A percentile compares a stretch with the other conserved stretches of the same genome.
Conservation (phyloP, 2,888 invertebrate species). For the Schizaphis graminum region DNA sequence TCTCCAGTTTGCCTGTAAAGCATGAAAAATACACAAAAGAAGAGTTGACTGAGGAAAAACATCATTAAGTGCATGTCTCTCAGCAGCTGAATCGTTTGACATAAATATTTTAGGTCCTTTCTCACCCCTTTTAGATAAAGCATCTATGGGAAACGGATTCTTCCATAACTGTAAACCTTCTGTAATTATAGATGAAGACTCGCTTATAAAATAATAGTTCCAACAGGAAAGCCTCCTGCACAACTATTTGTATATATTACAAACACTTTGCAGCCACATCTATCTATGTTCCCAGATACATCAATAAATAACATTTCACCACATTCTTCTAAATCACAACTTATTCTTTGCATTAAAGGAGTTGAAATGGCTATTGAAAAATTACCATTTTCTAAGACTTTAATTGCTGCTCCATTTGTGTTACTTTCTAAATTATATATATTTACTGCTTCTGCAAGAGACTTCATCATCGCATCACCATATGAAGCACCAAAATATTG, state of each 20-base stretch:
- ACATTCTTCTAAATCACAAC: not conserved
- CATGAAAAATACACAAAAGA: constrained; percentile 67
- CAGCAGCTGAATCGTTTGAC: constrained; percentile 66
- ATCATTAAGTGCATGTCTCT: constrained; percentile 62
- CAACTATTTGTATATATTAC: too few relatives aligned
- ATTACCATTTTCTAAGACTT: constrained; percentile 24
- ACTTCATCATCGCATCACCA: constrained; percentile 43
- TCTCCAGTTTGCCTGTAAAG: constrained; percentile 66
- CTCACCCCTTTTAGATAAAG: constrained; percentile 11
- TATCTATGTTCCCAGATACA: not conserved
- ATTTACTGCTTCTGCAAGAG: constrained; percentile 45
- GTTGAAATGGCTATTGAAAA: constrained; percentile 43
- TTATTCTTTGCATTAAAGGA: constrained; percentile 34
- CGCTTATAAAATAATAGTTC: not conserved
- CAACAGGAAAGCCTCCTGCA: not conserved
- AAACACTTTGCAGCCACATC: not conserved
- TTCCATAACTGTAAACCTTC: constrained; percentile 45
- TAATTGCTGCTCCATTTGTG: too few relatives aligned
- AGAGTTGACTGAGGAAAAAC: constrained; percentile 62
- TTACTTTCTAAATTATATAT: constrained; percentile 34
- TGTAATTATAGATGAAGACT: not conserved
- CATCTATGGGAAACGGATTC: not conserved
- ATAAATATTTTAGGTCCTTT: constrained; percentile 66
- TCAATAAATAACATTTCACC: constrained; percentile 50
- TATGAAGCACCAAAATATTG: constrained; percentile 40